Base-by-base conservation (phyloP, 2,888 invertebrate genomes). In the Cryptus armator region DNA sequence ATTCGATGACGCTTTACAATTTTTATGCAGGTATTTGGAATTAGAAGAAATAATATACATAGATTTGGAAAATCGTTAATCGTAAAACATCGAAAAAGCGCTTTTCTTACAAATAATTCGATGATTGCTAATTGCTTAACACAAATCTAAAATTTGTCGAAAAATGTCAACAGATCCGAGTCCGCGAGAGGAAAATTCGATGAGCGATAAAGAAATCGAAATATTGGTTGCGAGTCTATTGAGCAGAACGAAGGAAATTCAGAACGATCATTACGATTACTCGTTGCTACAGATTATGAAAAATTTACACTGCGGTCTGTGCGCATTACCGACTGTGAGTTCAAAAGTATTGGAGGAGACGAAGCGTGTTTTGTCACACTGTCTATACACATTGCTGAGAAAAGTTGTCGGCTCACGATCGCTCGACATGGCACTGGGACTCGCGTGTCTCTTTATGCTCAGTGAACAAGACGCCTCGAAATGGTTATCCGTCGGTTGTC, bases 361-460 rank as follows among this genome's bases (percentile, higher is more conserved):
- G n/a, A 79, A 89, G 82, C 62, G 83, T 12, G 68, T 92, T 14
- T 89, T 91, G 32, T 75, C 84, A 4, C 87, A 89, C 37, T 92
- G 91, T 66, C 48, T 91, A n/a, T 88, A 85, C 5, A 89, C 89
- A 43, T 83, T 94, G 66, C 83, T 95, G 24, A 90, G 92, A 74
- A 93, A 93, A 86, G 87, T 94, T 6, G 87, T 94, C n/a, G 90
- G 91, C 12, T 87, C 91, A 3, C 90, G 91, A 59, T 86, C 89
- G 32, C 90, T 94, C 56, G 94, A 95, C 87, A 84, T 90, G 14
- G 90, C 92, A 59, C 88, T 94, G 19, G 92, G 94, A 14, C 89
- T 93, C 44, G 89, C 89, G 19, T 92, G 92, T 81, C 89, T 94
- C 10, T 91, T 94, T 70, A 90, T 92, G 80, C 84, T 92, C 14